Evolutionary conservation across 2,113 vertebrate genomes (phyloP).

Genomic region (Lampris megalopsis): DNA sequence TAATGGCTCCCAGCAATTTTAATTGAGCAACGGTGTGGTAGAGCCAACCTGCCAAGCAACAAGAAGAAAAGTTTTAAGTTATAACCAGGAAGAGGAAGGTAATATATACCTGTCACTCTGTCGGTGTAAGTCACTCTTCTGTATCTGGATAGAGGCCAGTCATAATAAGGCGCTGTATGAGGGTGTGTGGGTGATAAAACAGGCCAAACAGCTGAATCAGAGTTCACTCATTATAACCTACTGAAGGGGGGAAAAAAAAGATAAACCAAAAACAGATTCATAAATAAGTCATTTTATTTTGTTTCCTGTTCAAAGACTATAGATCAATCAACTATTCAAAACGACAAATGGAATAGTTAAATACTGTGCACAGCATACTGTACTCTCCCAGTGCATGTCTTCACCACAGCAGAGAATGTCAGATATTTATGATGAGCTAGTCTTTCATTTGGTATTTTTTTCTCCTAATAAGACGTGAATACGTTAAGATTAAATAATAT

Average conservation of each 20-base stretch:
- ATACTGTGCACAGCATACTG: slow-evolving; percentile 93
- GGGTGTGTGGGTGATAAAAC: slow-evolving; percentile 82
- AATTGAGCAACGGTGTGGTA: background rate
- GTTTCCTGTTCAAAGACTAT: slow-evolving; percentile 85
- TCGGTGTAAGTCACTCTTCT: slow-evolving; percentile 68
- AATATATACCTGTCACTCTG: slow-evolving; percentile 57
- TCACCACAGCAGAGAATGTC: slow-evolving; percentile 86
- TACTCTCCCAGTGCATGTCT: slow-evolving; percentile 94
- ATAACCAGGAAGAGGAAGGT: slow-evolving; percentile 75
- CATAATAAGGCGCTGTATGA: slow-evolving; percentile 76
- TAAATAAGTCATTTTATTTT: slow-evolving; percentile 99
- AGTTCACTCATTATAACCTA: slow-evolving; percentile 57
- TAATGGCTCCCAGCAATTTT: background rate
- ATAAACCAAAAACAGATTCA: slow-evolving; percentile 75
- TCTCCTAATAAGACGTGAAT: slow-evolving; percentile 84
- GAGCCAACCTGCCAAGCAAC: slow-evolving; percentile 27
- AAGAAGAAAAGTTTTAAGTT: slow-evolving; percentile 25
- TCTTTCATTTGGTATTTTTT: slow-evolving; percentile 71
- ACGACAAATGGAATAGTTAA: slow-evolving; percentile 91
- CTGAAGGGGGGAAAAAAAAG: slow-evolving; percentile 36
- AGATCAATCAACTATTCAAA: slow-evolving; percentile 88
- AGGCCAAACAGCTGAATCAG: slow-evolving; percentile 80
- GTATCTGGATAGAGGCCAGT: slow-evolving; percentile 79
- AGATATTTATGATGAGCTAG: slow-evolving; percentile 74
- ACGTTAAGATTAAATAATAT: slow-evolving; percentile 92